Base-by-base conservation (phyloP, 2,797 vertebrate genomes). In the Neosalanx taihuensis region DNA sequence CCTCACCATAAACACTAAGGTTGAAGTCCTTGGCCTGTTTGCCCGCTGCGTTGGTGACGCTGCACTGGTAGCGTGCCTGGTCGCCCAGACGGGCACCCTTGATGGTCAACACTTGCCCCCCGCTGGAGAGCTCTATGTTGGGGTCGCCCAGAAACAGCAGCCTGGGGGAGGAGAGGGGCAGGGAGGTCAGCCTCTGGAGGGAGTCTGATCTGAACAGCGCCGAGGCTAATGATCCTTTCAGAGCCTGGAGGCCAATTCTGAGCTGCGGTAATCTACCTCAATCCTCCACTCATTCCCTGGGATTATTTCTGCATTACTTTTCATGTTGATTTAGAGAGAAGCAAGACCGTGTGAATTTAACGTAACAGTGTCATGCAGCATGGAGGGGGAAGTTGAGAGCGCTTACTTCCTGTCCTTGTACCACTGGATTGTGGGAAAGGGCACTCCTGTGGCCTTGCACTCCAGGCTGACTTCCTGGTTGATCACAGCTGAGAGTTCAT, bases 381-480 rank as follows among this genome's bases (percentile, higher is more conserved):
- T 33, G 33, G 33, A 33, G 37, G 6, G 12, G 37, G 6, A 12
- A 41, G 6, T 53, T 67, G 20, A 37, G 31, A 26, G 23, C 31
- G 92, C 95, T 94, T 86, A 98, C 98, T 94, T 99, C 85, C 95
- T 92, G 79, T 99, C 96, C 87, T 98, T 99, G 90, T 94, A 96
- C 98, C 98, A 99, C 80, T 96, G 94, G 76, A 99, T 91, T 66
- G 82, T 83, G 41, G 98, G 97, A 76, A 94, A 92, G 13, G 98
- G 98, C 26, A 88, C 88, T 70, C 98, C 97, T 82, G 88, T 92
- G 71, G 95, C 96, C 64, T 82, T 92, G 79, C 98, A 99, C 77
- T 97, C 94, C 70, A 99, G 89, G 62, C 37, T 92, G 67, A 91
- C 74, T 20, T 94, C 93, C 75, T 94, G 92, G 86, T 90, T 95